Percentiles rank a stretch among this genome's conserved stretches.
phyloP scores from a whole-genome alignment of 2,797 vertebrate species.

The Odontamblyopus rebecca region DNA sequence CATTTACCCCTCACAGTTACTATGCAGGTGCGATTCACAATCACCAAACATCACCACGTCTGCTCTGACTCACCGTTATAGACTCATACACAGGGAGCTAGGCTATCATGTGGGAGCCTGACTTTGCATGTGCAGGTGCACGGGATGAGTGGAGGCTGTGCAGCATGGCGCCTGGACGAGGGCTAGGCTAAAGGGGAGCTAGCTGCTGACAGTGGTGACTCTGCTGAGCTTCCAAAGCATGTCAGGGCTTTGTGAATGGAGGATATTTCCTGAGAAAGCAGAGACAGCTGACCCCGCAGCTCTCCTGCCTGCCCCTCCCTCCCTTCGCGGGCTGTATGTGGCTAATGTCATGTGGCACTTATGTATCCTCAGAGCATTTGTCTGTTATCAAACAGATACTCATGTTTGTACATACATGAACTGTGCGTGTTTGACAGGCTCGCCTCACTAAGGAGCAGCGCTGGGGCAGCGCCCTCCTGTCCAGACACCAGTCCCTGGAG shows the following conservation, averaged over 20 bases:
- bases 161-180: slow-evolving; percentile 49
- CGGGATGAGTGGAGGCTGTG: slow-evolving; percentile 32
- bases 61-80: slow-evolving; percentile 14
- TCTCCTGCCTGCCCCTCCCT: slow-evolving; percentile 52
- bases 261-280: slow-evolving; percentile 64
- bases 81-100: slow-evolving; percentile 22
- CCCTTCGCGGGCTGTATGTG: slow-evolving; percentile 41
- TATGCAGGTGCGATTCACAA: slow-evolving; percentile 29
- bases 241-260: slow-evolving; percentile 70
- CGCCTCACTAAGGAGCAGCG: slow-evolving; percentile 88
- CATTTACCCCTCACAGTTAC: slow-evolving; percentile 19
- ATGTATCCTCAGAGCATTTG: slow-evolving; percentile 25
- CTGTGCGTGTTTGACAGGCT: slow-evolving; percentile 77
- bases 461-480: slow-evolving; percentile 87
- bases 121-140: slow-evolving; percentile 53
- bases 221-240: slow-evolving; percentile 63
- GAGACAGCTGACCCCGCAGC: slow-evolving; percentile 67
- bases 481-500: slow-evolving; percentile 96
- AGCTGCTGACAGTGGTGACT: slow-evolving; percentile 65
- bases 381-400: slow-evolving; percentile 23
- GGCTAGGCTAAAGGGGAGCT: slow-evolving; percentile 17
- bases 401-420: slow-evolving; percentile 36
- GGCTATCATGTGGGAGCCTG: slow-evolving; percentile 21
- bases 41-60: slow-evolving; percentile 16
- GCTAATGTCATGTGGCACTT: slow-evolving; percentile 26